Percentiles rank a stretch among this genome's conserved stretches.
Conservation (phyloP, 2,797 vertebrate species). For the Enoplosus armatus region DNA sequence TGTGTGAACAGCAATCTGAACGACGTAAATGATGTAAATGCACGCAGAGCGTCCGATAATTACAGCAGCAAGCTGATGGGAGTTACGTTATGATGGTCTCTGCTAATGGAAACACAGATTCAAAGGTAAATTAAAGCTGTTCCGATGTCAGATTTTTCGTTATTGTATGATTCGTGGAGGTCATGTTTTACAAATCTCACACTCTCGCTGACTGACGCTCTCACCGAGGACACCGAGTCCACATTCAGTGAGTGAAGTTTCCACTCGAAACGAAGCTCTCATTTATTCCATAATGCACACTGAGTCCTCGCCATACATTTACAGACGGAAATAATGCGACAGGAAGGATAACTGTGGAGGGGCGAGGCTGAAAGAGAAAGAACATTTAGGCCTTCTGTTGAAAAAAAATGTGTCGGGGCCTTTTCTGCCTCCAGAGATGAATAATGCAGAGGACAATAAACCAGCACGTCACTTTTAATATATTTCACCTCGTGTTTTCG, state of each 20-base stretch:
- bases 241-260: conserved; percentile 8
- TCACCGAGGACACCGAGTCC: conserved; percentile 8
- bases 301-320: conserved; percentile 29
- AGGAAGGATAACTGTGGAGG: conserved; percentile 61
- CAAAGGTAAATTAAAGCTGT: background rate
- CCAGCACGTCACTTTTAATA: conserved; percentile 40
- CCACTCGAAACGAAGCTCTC: background rate
- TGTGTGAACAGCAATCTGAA: background rate
- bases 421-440: conserved; percentile 30
- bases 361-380: conserved; percentile 1
- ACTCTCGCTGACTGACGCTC: background rate
- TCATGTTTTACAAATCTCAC: conserved; percentile 27
- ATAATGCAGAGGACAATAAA: conserved; percentile 51
- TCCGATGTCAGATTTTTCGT: background rate
- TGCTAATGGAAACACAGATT: background rate
- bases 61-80: background rate
- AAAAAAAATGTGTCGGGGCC: conserved; percentile 29
- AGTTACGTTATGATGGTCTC: background rate
- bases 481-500: background rate
- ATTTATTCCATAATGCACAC: background rate
- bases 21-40: background rate
- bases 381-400: conserved; percentile 25
- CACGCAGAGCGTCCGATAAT: background rate
- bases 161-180: conserved; percentile 8
- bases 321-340: conserved; percentile 41